Conservation (phyloP, 2,888 invertebrate species). For the Cantharis rufa region DNA sequence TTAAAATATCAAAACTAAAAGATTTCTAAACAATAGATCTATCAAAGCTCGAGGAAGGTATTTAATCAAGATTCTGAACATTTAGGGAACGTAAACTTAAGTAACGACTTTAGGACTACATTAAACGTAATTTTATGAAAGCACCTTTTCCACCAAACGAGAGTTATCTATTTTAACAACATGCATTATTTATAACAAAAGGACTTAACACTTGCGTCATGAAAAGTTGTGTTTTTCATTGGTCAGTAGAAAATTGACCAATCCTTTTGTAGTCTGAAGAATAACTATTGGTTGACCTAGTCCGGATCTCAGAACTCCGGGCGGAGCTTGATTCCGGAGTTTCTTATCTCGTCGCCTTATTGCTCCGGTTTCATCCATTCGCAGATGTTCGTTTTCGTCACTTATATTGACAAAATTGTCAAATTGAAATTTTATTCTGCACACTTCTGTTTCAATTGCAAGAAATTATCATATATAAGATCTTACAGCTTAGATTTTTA, state of each 20-base stretch:
- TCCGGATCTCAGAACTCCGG: conserved; percentile 45
- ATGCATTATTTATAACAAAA: conserved; percentile 57
- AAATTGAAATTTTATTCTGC: conserved; percentile 41
- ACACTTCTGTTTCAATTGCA: conserved; percentile 14
- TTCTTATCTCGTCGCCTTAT: conserved; percentile 55
- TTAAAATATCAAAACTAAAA: background rate
- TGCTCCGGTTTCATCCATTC: conserved; percentile 50
- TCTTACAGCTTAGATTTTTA: conserved; percentile 8
- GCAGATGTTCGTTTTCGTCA: conserved; percentile 32
- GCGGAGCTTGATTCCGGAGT: conserved; percentile 48
- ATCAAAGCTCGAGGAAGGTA: background rate
- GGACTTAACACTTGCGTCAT: conserved; percentile 49
- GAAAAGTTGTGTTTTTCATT: conserved; percentile 48
- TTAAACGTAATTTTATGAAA: conserved; percentile 19
- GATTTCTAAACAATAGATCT: background rate
- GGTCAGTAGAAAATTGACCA: conserved; percentile 54
- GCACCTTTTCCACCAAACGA: conserved; percentile 20
- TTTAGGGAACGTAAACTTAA: background rate
- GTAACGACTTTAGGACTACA: conserved; percentile 6
- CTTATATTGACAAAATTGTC: conserved; percentile 45
- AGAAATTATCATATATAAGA: conserved; percentile 15
- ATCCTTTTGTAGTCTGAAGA: conserved; percentile 48
- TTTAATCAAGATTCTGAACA: conserved; percentile 5
- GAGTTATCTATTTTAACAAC: conserved; percentile 48
- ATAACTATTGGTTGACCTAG: conserved; percentile 50